A percentile compares a stretch with the other conserved stretches of the same genome.
Evolutionary conservation across 2,888 invertebrate species (phyloP).

Genomic region (Drosophila formosana): DNA sequence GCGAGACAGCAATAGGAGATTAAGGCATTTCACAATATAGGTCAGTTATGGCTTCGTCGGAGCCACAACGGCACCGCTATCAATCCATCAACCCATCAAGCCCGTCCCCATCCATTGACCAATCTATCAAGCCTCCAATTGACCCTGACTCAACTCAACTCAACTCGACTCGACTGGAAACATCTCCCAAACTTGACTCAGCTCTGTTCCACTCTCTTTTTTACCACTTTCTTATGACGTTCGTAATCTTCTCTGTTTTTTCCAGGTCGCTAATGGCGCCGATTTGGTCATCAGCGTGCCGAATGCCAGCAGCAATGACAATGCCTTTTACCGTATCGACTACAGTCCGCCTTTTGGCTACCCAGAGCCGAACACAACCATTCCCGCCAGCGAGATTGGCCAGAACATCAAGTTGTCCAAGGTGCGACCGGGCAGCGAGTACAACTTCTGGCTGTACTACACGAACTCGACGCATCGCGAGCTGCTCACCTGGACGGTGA

Average conservation of each 20-base stretch:
- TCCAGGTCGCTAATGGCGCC: conserved; percentile 87
- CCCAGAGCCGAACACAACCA: conserved; percentile 94
- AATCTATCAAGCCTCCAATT: conserved; percentile 13
- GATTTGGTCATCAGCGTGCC: conserved; percentile 96
- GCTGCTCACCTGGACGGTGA: conserved; percentile 95
- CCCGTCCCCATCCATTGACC: conserved; percentile 2
- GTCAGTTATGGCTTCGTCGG: conserved; percentile 37
- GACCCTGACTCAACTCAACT: conserved; percentile 18
- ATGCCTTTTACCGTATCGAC: conserved; percentile 93
- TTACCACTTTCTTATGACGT: conserved; percentile 1
- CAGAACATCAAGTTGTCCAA: conserved; percentile 94
- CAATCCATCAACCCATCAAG: conserved; percentile 1
- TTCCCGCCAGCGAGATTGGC: conserved; percentile 92
- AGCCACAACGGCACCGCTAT: background rate
- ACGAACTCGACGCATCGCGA: conserved; percentile 94
- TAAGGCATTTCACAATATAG: conserved; percentile 50
- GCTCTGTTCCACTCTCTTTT: background rate
- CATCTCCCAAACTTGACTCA: background rate
- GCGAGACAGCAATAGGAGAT: conserved; percentile 29
- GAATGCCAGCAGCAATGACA: conserved; percentile 91
- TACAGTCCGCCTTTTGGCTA: conserved; percentile 94
- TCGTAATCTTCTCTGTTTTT: conserved; percentile 16
- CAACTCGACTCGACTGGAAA: conserved; percentile 3
- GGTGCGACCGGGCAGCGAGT: conserved; percentile 95
- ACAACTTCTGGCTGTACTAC: conserved; percentile 96